phyloP scores from a whole-genome alignment of 1,140 invertebrate genomes.

The Mylabris phalerata region DNA sequence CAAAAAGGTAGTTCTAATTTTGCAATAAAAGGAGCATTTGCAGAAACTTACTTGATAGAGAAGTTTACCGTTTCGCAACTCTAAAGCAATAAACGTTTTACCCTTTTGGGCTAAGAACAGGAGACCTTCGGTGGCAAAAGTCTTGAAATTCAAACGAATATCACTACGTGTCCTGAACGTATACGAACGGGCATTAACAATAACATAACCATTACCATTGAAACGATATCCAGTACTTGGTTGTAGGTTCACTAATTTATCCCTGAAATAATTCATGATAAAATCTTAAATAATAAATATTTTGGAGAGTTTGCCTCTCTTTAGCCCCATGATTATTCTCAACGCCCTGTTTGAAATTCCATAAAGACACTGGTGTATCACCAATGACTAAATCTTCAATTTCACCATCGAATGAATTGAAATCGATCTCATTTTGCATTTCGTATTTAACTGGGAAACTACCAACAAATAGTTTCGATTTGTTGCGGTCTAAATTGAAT shows the following conservation, averaged over 20 bases:
- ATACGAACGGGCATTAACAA: constrained; percentile 53
- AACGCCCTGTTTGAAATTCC: constrained; percentile 81
- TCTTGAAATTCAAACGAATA: constrained; percentile 77
- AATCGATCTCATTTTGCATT: constrained; percentile 60
- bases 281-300: not conserved
- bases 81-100: constrained; percentile 74
- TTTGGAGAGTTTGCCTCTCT: constrained; percentile 52
- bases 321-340: constrained; percentile 67
- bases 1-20: constrained; percentile 25
- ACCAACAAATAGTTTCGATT: constrained; percentile 85
- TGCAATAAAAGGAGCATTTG: not conserved
- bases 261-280: constrained; percentile 41
- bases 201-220: constrained; percentile 77
- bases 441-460: constrained; percentile 69
- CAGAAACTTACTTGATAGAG: constrained; percentile 52
- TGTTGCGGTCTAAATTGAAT: constrained; percentile 78
- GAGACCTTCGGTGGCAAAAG: constrained; percentile 76
- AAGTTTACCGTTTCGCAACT: constrained; percentile 71
- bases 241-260: constrained; percentile 55
- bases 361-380: constrained; percentile 81
- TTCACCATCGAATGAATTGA: constrained; percentile 75
- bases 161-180: constrained; percentile 50
- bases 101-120: constrained; percentile 75
- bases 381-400: constrained; percentile 89
- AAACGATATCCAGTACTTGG: constrained; percentile 71